Base-by-base conservation (phyloP, 35 echinoderm and acorn worm species). In the Anneissia japonica region DNA sequence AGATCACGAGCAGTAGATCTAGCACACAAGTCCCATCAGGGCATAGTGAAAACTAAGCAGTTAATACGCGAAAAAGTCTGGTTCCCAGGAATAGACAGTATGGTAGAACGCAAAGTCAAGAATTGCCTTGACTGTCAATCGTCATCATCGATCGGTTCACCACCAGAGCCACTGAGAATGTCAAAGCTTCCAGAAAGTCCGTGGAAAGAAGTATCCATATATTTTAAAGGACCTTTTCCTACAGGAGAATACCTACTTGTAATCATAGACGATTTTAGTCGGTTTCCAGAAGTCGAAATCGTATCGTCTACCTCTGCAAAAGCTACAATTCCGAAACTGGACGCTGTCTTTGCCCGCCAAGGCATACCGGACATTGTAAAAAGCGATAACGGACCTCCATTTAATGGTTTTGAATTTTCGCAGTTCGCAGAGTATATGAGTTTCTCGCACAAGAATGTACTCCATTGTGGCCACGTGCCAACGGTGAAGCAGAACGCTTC, bases 381-480 rank as follows among this genome's bases (percentile, higher is more conserved):
- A 35, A 76, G 77, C 19, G 93, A 96, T 76, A 96, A 96, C 46
- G 89, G 89, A 33, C 93, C 93, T 64, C 93, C 93, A 36, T 93
- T 90, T 72, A 83, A 89, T 34, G n/a, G n/a, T n/a, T n/a, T n/a
- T n/a, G n/a, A n/a, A n/a, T 64, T 64, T 64, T 9, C 51, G 21
- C 11, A 64, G 19, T 64, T 64, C 26, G 51, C 51, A 6, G 1
- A 64, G 26, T 64, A 64, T 26, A 6, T 64, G 5, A 23, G 51
- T 12, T 64, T 64, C 19, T 2, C 26, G 1, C 51, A 64, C 21
- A 2, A 64, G 10, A 9, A 23, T 2, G 26, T 64, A 64, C 51
- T 12, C 51, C 51, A 16, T 43, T 43, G 40, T 26, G 51, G 51
- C 51, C 51, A 64, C 51, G 51, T 26, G 51, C 51, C 1, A 64